phyloP scores from a whole-genome alignment of 37 sponge, comb jelly and placozoan genomes.

The Lycopodina hypogea region DNA sequence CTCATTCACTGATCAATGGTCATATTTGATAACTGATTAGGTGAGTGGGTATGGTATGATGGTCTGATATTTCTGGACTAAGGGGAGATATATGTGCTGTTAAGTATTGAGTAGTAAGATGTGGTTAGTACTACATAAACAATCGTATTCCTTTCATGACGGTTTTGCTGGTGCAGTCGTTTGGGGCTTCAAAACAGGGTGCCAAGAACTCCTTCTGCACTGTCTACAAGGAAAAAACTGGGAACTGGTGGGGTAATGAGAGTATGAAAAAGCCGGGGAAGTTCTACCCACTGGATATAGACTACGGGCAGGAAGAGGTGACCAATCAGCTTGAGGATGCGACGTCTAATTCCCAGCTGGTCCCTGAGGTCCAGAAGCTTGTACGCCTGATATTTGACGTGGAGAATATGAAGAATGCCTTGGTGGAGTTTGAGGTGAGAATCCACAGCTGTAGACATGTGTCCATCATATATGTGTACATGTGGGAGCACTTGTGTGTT shows the following conservation, averaged over 20 bases:
- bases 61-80: too few relatives aligned
- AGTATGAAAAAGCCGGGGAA: constrained; percentile 77
- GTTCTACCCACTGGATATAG: constrained; percentile 97
- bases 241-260: constrained; percentile 65
- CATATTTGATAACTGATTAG: too few relatives aligned
- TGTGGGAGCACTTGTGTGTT: too few relatives aligned
- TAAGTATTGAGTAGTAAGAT: too few relatives aligned
- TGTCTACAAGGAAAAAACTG: constrained; percentile 78
- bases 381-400: constrained; percentile 93
- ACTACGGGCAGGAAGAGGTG: constrained; percentile 87
- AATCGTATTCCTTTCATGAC: too few relatives aligned
- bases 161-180: background rate
- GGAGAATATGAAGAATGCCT: constrained; percentile 89
- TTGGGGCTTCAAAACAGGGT: background rate
- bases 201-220: constrained; percentile 59
- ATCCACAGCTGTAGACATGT: background rate
- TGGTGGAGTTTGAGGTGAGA: constrained; percentile 95
- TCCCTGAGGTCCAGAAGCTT: constrained; percentile 75
- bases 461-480: background rate
- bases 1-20: too few relatives aligned
- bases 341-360: constrained; percentile 78
- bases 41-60: too few relatives aligned
- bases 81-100: too few relatives aligned
- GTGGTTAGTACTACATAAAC: too few relatives aligned
- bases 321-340: constrained; percentile 9